Evolutionary conservation across 2,797 vertebrate species (phyloP).

Genomic region (Cygnus olor): DNA sequence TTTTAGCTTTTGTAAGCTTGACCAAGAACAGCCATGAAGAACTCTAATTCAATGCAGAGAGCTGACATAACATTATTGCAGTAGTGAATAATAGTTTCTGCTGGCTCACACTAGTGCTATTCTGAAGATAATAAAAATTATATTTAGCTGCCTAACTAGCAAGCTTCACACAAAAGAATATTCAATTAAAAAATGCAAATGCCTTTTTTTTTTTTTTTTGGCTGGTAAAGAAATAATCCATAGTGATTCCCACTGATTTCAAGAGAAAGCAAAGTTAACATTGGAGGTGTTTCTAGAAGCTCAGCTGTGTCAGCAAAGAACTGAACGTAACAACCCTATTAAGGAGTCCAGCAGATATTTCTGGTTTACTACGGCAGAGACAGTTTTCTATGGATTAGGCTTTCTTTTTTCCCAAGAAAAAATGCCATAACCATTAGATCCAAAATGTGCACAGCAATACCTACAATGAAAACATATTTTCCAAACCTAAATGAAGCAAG

Average conservation of each 20-base stretch:
- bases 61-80: slow-evolving; percentile 29
- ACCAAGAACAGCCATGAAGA: slow-evolving; percentile 5
- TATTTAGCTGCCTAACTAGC: slow-evolving; percentile 55
- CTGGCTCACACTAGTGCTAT: slow-evolving; percentile 24
- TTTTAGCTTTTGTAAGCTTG: neutral
- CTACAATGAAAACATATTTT: slow-evolving; percentile 22
- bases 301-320: slow-evolving; percentile 49
- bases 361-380: slow-evolving; percentile 28
- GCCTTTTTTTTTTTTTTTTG: slow-evolving; percentile 38
- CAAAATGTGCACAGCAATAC: neutral
- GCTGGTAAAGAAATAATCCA: slow-evolving; percentile 50
- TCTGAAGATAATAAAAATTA: slow-evolving; percentile 61
- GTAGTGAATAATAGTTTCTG: slow-evolving; percentile 31
- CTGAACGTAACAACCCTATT: slow-evolving; percentile 29
- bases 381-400: slow-evolving; percentile 16
- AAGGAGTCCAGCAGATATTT: slow-evolving; percentile 35
- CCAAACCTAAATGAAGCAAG: neutral
- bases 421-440: neutral
- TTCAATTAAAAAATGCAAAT: slow-evolving; percentile 68
- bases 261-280: slow-evolving; percentile 51
- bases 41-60: slow-evolving; percentile 5
- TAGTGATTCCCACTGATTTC: slow-evolving; percentile 51
- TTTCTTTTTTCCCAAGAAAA: slow-evolving; percentile 24
- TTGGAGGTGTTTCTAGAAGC: slow-evolving; percentile 17
- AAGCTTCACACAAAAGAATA: slow-evolving; percentile 51